Percentiles rank a stretch among this genome's conserved stretches.
phyloP scores from a whole-genome alignment of 2,888 invertebrate genomes.

The Latheticus oryzae region DNA sequence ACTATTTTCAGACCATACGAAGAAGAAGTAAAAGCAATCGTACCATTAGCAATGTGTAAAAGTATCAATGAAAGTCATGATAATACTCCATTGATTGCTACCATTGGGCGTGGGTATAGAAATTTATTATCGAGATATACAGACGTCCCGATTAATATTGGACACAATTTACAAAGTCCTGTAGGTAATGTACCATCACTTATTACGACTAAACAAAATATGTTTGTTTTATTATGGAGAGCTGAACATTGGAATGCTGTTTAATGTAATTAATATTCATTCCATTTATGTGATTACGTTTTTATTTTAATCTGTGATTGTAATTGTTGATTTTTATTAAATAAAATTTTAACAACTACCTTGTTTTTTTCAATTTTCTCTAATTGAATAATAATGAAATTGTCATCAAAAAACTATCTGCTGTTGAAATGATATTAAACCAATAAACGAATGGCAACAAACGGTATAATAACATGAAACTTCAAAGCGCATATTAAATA shows the following conservation, averaged over 20 bases:
- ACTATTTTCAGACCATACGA: conserved; percentile 94
- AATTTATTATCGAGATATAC: conserved; percentile 77
- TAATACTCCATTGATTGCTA: conserved; percentile 73
- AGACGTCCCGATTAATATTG: conserved; percentile 66
- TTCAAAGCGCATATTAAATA: conserved; percentile 52
- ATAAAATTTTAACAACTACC: conserved; percentile 25
- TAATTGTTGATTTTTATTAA: conserved; percentile 31
- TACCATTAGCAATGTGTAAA: conserved; percentile 67
- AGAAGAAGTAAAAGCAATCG: conserved; percentile 78
- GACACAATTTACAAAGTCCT: conserved; percentile 62
- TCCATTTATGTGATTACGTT: conserved; percentile 30
- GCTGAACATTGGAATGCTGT: conserved; percentile 76
- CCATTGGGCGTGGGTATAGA: conserved; percentile 87
- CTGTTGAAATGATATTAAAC: conserved; percentile 27
- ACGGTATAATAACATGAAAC: conserved; percentile 28
- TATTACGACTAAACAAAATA: conserved; percentile 63
- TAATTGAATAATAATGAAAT: not conserved
- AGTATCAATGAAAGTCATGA: conserved; percentile 64
- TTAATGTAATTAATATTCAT: conserved; percentile 48
- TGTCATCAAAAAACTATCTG: too few relatives aligned
- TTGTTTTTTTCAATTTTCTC: conserved; percentile 1
- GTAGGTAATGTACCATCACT: conserved; percentile 47
- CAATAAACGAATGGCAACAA: conserved; percentile 31
- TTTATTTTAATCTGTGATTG: conserved; percentile 36
- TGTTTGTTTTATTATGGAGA: conserved; percentile 79